Conservation (phyloP, 2,797 vertebrate genomes). For the Philypnodon macrostomus region DNA sequence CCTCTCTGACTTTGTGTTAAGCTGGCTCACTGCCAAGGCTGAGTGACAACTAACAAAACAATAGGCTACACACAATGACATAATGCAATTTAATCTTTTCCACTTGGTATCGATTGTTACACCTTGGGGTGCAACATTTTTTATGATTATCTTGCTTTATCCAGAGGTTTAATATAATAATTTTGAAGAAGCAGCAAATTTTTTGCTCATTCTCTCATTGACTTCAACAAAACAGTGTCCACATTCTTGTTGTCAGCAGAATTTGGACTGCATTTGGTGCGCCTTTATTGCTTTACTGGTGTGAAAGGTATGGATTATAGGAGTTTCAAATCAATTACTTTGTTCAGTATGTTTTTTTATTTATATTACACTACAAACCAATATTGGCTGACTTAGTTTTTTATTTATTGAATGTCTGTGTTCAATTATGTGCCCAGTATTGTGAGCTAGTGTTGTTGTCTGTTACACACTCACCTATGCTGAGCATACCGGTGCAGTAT, state of each 20-base stretch:
- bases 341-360: slow-evolving; percentile 40
- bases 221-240: slow-evolving; percentile 42
- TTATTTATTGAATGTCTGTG: slow-evolving; percentile 39
- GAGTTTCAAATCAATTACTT: slow-evolving; percentile 55
- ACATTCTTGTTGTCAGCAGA: slow-evolving; percentile 61
- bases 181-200: slow-evolving; percentile 70
- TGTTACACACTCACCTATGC: slow-evolving; percentile 29
- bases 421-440: slow-evolving; percentile 30
- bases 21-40: slow-evolving; percentile 48
- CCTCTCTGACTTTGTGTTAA: slow-evolving; percentile 36
- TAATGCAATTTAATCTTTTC: slow-evolving; percentile 62
- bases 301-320: slow-evolving; percentile 60
- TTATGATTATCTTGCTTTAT: slow-evolving; percentile 64
- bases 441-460: slow-evolving; percentile 5
- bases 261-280: slow-evolving; percentile 45
- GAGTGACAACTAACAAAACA: slow-evolving; percentile 66
- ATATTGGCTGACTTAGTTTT: slow-evolving; percentile 34
- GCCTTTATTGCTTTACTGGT: slow-evolving; percentile 64
- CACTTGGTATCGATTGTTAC: slow-evolving; percentile 70
- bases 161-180: slow-evolving; percentile 57
- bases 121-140: slow-evolving; percentile 67
- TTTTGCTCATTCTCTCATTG: slow-evolving; percentile 51
- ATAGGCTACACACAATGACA: slow-evolving; percentile 57
- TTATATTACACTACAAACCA: slow-evolving; percentile 32
- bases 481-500: slow-evolving; percentile 50